Percentiles rank a stretch among this genome's conserved stretches.
Conservation (phyloP, 2,113 vertebrate genomes). For the Caretta caretta region DNA sequence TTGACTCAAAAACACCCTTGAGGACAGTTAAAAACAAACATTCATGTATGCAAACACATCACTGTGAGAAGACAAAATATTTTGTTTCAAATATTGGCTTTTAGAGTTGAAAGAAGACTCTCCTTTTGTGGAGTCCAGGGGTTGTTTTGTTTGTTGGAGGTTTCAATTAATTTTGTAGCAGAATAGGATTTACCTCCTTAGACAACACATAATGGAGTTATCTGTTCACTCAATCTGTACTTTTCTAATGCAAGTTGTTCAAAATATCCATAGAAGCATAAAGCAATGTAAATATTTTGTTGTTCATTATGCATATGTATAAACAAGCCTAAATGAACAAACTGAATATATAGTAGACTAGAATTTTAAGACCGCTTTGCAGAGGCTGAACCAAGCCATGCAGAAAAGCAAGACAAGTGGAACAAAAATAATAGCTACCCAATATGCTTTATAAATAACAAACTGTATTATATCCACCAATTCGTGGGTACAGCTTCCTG, state of each 20-base stretch:
- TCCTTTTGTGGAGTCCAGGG: neutral
- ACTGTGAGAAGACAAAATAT: neutral
- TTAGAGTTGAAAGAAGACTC: neutral
- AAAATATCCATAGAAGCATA: neutral
- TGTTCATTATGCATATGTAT: neutral
- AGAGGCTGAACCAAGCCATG: slow-evolving; percentile 9
- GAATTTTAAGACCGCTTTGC: neutral
- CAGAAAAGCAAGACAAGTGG: slow-evolving; percentile 56
- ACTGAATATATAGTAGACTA: neutral
- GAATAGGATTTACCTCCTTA: neutral
- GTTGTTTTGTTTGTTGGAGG: neutral
- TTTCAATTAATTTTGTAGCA: neutral
- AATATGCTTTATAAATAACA: slow-evolving; percentile 39
- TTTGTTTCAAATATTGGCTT: neutral
- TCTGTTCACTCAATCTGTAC: neutral
- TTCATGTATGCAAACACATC: neutral
- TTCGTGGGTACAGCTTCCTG: slow-evolving; percentile 15
- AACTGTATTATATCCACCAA: slow-evolving; percentile 14
- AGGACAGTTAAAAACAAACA: neutral
- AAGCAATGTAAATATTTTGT: slow-evolving; percentile 15
- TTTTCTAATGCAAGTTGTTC: neutral
- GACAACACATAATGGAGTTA: neutral
- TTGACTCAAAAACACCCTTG: neutral
- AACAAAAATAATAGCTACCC: slow-evolving; percentile 41
- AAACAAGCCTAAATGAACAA: neutral